These are phyloP conservation scores for Xylophagus ater DNA, from an alignment of 2,888 invertebrate species.

Conservation along the genomic window DNA sequence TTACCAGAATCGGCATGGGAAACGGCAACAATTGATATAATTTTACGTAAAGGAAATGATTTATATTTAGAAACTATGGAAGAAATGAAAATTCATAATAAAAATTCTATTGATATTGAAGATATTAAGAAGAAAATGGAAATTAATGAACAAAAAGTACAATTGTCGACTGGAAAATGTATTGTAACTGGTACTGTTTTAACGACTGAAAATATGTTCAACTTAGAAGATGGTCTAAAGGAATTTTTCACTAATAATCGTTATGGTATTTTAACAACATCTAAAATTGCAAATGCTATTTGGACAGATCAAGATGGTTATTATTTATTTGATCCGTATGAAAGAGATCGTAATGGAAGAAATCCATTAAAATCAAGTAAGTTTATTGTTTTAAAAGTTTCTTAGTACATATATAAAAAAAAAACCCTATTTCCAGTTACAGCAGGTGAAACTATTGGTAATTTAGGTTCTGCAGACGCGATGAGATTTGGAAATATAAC, in stretches of 20 bases:
- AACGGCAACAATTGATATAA: constrained; percentile 13
- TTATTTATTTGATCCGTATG: constrained; percentile 50
- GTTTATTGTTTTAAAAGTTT: neutral
- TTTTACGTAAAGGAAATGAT: constrained; percentile 14
- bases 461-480: constrained; percentile 16
- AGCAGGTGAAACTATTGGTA: constrained; percentile 14
- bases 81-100: neutral
- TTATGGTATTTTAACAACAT: too few relatives aligned
- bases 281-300: too few relatives aligned
- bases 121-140: neutral
- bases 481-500: constrained; percentile 17
- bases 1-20: constrained; percentile 15
- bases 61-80: constrained; percentile 1
- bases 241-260: too few relatives aligned
- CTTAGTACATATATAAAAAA: too few relatives aligned
- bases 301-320: constrained; percentile 43
- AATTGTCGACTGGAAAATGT: neutral
- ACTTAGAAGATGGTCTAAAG: too few relatives aligned
- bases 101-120: neutral
- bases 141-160: constrained; percentile 2
- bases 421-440: neutral
- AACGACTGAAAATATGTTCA: too few relatives aligned
- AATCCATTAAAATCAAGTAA: constrained; percentile 1
- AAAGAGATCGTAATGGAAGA: constrained; percentile 15
- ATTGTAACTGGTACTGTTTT: neutral